A percentile compares a stretch with the other conserved stretches of the same genome.
Evolutionary conservation across 1,140 invertebrate genomes (phyloP).

Genomic region (Papilio aristodemus): DNA sequence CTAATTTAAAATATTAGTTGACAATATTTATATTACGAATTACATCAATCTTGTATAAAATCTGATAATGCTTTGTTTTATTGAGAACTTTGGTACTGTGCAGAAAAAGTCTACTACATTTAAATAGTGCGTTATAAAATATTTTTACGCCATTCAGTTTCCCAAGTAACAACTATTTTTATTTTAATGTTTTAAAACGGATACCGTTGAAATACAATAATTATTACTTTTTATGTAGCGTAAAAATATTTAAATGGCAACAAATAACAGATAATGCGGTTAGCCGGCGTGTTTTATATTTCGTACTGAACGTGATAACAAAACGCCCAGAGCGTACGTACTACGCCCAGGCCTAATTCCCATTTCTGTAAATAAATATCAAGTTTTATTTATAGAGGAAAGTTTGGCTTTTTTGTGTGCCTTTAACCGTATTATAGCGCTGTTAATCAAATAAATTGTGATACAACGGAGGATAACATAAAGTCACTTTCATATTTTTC

Average conservation of each 20-base stretch:
- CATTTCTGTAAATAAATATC: conserved; percentile 24
- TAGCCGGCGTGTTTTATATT: neutral
- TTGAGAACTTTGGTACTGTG: too few species aligned
- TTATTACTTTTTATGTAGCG: neutral
- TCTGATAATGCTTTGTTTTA: too few species aligned
- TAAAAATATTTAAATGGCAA: neutral
- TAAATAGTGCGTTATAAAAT: too few species aligned
- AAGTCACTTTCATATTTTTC: neutral
- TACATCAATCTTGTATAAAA: too few species aligned
- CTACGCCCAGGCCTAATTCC: conserved; percentile 7
- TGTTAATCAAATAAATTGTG: conserved; percentile 13
- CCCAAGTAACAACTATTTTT: too few species aligned
- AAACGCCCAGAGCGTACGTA: conserved; percentile 15
- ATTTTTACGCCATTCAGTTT: too few species aligned
- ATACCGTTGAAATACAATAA: too few species aligned
- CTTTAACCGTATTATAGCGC: neutral
- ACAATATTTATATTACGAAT: too few species aligned
- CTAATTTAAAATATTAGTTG: too few species aligned
- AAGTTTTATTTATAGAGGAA: conserved; percentile 21
- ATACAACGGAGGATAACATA: conserved; percentile 8
- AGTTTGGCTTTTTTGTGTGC: conserved; percentile 13
- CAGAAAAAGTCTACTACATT: too few species aligned
- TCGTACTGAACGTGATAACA: conserved; percentile 8
- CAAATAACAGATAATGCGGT: conserved; percentile 25
- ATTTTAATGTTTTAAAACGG: too few species aligned